phyloP scores from a whole-genome alignment of 2,113 vertebrate genomes.

The Acrocephalus arundinaceus region DNA sequence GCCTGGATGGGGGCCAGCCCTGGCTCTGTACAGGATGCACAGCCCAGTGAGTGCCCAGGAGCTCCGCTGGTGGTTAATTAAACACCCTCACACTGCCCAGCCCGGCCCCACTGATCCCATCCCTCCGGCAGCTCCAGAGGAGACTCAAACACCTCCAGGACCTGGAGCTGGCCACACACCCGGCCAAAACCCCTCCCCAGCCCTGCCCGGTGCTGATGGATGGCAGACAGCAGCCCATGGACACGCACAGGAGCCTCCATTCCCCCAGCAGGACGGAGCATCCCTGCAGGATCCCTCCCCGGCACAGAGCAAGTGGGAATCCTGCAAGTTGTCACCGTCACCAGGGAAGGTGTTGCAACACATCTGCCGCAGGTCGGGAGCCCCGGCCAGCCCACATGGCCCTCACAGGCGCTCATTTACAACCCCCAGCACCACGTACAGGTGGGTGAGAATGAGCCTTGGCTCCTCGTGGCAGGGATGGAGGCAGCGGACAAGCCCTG shows the following conservation, averaged over 20 bases:
- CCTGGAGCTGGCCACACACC: background rate
- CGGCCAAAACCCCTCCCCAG: background rate
- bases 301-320: background rate
- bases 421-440: background rate
- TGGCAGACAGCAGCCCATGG: rapidly evolving
- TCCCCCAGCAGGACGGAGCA: rapidly evolving
- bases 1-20: rapidly evolving
- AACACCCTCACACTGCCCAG: background rate
- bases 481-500: background rate
- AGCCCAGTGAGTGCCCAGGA: background rate
- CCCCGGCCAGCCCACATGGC: background rate
- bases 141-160: background rate
- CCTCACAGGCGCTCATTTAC: background rate
- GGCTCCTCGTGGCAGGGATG: background rate
- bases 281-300: background rate
- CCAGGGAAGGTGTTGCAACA: background rate
- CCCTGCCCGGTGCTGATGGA: rapidly evolving
- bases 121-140: background rate
- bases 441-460: background rate
- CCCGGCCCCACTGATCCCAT: background rate
- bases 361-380: background rate
- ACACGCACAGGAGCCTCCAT: rapidly evolving
- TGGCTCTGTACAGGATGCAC: rapidly evolving
- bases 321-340: background rate
- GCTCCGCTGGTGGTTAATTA: background rate